Evolutionary conservation across 2,113 vertebrate genomes (phyloP), one percentile per base, ranked within the genome.

Genomic region (Cyanoliseus patagonus): DNA sequence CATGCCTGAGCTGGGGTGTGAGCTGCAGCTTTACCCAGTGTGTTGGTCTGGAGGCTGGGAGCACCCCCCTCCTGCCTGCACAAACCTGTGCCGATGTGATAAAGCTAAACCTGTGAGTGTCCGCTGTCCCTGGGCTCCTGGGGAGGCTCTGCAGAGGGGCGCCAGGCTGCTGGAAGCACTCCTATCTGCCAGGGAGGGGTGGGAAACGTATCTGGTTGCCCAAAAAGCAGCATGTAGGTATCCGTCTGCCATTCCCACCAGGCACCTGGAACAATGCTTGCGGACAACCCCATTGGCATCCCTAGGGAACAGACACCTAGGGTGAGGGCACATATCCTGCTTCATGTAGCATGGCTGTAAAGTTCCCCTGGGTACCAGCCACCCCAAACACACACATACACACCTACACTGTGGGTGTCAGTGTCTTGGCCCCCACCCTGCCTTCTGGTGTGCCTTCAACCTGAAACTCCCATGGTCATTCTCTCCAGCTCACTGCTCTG

Each of bases 11-110:
- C 11, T 3, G 1, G 25, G 57, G 49, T 44, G 27, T 1, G 7
- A 86, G 33, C 46, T 77, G 31, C 42, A 42, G 59, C 42, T 55
- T 79, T 70, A 63, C 47, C 31, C 41, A 22, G 12, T 16, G 8
- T 11, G 17, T 5, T 4, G 59, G n/a, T 11, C 31, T 41, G 80
- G 35, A 57, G 51, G 22, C 51, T 51, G 73, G 51, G 52, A 83
- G 37, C 1, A 5, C 17, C 11, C 53, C 51, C 28, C 14, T 30
- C 15, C 52, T 0, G 0, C 7, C 37, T n/a, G 59, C 33, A 66
- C 35, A 51, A n/a, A 78, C 44, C 64, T 10, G 4, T 7, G 14
- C 14, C 59, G 28, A 55, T 51, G 61, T 78, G 39, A 84, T 24
- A 33, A 88, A 86, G 37, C 44, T 80, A 23, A 57, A 85, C 83